phyloP scores from a whole-genome alignment of 2,113 vertebrate species.

The Pagrus major region DNA sequence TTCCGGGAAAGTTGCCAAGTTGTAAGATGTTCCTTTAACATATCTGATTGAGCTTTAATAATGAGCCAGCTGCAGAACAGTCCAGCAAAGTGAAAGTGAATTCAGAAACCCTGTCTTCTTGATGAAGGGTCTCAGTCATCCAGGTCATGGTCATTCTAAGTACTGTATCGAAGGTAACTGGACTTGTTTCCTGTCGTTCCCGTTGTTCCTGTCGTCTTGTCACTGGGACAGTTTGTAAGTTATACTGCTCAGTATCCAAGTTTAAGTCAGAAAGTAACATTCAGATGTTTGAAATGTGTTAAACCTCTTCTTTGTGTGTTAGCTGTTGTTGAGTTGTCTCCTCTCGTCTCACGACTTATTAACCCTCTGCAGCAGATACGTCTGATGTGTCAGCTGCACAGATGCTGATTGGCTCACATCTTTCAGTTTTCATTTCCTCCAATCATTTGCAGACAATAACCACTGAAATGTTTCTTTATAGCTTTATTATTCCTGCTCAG shows the following conservation, averaged over 20 bases:
- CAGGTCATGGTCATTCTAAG: too few relatives aligned
- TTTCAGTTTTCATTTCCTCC: background rate
- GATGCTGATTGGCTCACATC: background rate
- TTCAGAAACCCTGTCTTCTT: background rate
- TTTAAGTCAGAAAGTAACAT: background rate
- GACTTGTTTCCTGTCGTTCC: too few relatives aligned
- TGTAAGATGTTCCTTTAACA: background rate
- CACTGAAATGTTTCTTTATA: background rate
- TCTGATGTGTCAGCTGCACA: background rate
- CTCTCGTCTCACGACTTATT: background rate
- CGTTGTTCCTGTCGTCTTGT: background rate
- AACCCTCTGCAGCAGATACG: background rate
- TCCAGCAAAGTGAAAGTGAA: background rate
- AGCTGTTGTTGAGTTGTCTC: background rate
- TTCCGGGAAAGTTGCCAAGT: too few relatives aligned
- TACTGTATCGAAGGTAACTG: too few relatives aligned
- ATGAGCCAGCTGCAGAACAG: background rate
- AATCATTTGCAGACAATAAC: background rate
- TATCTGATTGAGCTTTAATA: background rate
- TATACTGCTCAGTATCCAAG: conserved; percentile 7
- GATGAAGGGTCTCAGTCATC: too few relatives aligned
- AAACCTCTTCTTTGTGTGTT: background rate
- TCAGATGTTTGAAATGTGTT: background rate
- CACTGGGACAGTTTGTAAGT: background rate
- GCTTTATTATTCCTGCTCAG: background rate